These are phyloP conservation scores for Tuberolachnus salignus DNA, from an alignment of 2,888 invertebrate genomes.

Conservation along the genomic window DNA sequence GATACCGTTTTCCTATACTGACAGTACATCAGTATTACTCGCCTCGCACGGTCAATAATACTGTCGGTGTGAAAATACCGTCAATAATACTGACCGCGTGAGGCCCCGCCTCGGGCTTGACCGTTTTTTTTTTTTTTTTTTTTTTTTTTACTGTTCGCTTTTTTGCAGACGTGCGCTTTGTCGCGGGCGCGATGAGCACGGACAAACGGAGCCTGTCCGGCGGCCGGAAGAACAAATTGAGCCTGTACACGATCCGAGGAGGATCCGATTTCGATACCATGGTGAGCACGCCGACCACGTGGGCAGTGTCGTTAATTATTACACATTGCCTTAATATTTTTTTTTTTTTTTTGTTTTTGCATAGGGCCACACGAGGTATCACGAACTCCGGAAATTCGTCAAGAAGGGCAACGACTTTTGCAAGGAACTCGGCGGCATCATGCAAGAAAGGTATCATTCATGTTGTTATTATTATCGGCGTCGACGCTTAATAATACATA, in stretches of 20 bases:
- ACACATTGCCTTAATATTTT: slow-evolving; percentile 63
- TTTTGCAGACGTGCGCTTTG: slow-evolving; percentile 11
- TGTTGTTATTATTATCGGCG: neutral
- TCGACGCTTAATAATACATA: too few relatives aligned
- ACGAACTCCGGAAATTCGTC: slow-evolving; percentile 87
- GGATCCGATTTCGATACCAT: slow-evolving; percentile 48
- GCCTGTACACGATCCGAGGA: slow-evolving; percentile 36
- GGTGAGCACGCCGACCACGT: slow-evolving; percentile 28
- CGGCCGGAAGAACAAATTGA: slow-evolving; percentile 21
- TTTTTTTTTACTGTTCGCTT: neutral
- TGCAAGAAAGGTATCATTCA: slow-evolving; percentile 85
- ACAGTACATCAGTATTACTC: too few relatives aligned
- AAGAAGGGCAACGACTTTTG: slow-evolving; percentile 95
- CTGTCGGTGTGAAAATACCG: too few relatives aligned
- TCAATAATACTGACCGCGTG: too few relatives aligned
- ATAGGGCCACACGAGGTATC: slow-evolving; percentile 91
- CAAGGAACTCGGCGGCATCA: slow-evolving; percentile 84
- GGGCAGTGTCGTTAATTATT: slow-evolving; percentile 13
- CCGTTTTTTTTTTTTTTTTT: too few relatives aligned
- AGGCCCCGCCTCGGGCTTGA: too few relatives aligned
- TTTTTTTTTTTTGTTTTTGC: too few relatives aligned
- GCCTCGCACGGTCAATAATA: too few relatives aligned
- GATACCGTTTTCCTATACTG: too few relatives aligned
- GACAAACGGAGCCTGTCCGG: slow-evolving; percentile 37
- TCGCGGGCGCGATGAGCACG: slow-evolving; percentile 20